Base-by-base conservation (phyloP, 1,140 invertebrate genomes). In the Plectus sambesii region DNA sequence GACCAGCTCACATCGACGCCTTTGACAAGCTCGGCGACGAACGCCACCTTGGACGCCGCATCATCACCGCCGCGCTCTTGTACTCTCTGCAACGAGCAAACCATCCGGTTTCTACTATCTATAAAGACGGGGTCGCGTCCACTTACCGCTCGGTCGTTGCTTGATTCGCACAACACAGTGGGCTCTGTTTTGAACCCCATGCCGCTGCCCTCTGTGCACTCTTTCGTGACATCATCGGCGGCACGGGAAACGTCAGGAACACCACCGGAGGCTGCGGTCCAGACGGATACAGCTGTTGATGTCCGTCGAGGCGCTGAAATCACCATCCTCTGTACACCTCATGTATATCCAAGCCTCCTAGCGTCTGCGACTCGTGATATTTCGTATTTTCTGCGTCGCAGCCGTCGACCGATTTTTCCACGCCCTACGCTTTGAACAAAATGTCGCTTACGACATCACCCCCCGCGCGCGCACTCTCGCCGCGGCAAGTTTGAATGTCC, bases 181-280 rank as follows among this genome's bases (percentile, higher is more conserved):
- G 81, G 80, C 79, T 78, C 78, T 80, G 76, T 79, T 72, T 74
- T 75, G 77, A 80, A 79, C 80, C 81, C 81, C 80, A 81, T 79
- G 75, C 80, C 80, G 80, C 77, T 80, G 80, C 80, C 80, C 30
- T 33, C 30, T 33, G 30, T 33, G 30, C 30, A 33, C 30, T 33
- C 17, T 12, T 12, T 12, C 30, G 30, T 33, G 30, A 33, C 30
- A 33, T 12, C 17, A 17, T 33, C 12, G 30, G 17, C 30, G 30
- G 30, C 30, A 17, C 17, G 30, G 30, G 30, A 17, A 12, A 33
- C 30, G 17, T 33, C 30, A 33, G 30, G 30, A 33, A 17, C 30
- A 33, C 12, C 17, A 33, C 30, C 12, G 12, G 30, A 17, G 30
- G 17, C 30, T 17, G 12, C 12, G 30, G 30, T 33, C 30, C n/a